A percentile compares a stretch with the other conserved stretches of the same genome.
phyloP scores from a whole-genome alignment of 2,888 invertebrate species.

The Lasioglossum figueresi region DNA sequence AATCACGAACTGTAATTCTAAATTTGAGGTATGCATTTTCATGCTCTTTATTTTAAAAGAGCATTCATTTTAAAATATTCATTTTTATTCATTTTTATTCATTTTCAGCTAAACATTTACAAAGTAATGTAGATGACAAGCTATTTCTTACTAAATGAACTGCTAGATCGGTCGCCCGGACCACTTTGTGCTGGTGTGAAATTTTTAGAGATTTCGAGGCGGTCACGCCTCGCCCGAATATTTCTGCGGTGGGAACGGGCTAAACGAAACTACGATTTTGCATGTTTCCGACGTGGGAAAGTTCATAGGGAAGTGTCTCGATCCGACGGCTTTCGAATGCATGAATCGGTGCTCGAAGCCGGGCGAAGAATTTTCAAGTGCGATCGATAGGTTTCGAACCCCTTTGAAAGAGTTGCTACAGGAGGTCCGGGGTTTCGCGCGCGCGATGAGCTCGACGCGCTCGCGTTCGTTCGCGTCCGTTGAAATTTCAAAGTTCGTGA shows the following conservation, averaged over 20 bases:
- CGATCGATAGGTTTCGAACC: conserved; percentile 32
- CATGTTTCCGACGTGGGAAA: conserved; percentile 2
- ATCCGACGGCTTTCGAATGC: neutral
- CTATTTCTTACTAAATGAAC: no score
- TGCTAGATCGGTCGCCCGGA: no score
- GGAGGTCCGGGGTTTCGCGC: neutral
- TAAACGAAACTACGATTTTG: neutral
- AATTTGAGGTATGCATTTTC: no score
- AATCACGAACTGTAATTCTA: no score
- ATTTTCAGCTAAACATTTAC: no score
- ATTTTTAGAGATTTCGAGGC: neutral
- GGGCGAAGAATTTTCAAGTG: conserved; percentile 20
- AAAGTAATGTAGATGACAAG: no score
- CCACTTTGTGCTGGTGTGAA: neutral
- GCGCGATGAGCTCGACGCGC: conserved; percentile 14
- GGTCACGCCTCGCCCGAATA: neutral
- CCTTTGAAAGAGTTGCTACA: conserved; percentile 26
- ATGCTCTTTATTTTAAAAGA: no score
- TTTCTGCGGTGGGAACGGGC: neutral
- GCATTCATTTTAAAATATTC: no score
- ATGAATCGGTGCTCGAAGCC: neutral
- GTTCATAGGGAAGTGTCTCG: conserved; percentile 6
- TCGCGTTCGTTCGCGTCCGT: neutral
- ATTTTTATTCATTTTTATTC: no score
- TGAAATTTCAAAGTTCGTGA: conserved; percentile 34